Evolutionary conservation across 2,113 vertebrate species (phyloP).

Genomic region (Stigmatopora argus): DNA sequence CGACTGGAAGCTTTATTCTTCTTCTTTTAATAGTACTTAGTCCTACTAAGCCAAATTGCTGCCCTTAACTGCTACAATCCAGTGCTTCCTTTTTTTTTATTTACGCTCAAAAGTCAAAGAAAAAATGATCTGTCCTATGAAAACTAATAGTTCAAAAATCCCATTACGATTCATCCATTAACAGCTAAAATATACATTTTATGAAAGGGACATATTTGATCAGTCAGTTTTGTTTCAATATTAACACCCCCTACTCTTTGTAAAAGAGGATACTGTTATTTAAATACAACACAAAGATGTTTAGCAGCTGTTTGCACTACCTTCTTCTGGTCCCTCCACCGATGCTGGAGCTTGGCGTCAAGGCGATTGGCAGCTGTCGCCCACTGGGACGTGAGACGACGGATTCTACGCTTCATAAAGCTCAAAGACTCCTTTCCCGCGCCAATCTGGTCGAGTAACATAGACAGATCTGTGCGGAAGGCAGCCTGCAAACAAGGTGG

Average conservation of each 20-base stretch:
- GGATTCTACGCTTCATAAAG: conserved; percentile 93
- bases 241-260: background rate
- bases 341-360: conserved; percentile 70
- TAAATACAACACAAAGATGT: background rate
- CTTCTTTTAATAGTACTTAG: too few relatives aligned
- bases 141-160: too few relatives aligned
- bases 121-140: too few relatives aligned
- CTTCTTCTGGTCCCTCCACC: conserved; percentile 82
- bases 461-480: conserved; percentile 81
- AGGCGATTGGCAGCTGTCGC: conserved; percentile 77
- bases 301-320: conserved; percentile 22
- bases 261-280: background rate
- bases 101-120: too few relatives aligned
- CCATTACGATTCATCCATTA: too few relatives aligned
- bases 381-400: conserved; percentile 84
- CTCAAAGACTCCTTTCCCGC: conserved; percentile 92
- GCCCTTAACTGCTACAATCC: too few relatives aligned
- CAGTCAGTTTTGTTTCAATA: too few relatives aligned
- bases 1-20: too few relatives aligned
- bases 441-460: conserved; percentile 86
- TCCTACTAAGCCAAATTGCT: too few relatives aligned
- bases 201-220: too few relatives aligned
- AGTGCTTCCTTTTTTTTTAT: too few relatives aligned
- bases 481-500: conserved; percentile 70
- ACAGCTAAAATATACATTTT: too few relatives aligned